These are phyloP conservation scores for Teleogryllus oceanicus DNA, from an alignment of 2,888 invertebrate species.

Conservation along the genomic window DNA sequence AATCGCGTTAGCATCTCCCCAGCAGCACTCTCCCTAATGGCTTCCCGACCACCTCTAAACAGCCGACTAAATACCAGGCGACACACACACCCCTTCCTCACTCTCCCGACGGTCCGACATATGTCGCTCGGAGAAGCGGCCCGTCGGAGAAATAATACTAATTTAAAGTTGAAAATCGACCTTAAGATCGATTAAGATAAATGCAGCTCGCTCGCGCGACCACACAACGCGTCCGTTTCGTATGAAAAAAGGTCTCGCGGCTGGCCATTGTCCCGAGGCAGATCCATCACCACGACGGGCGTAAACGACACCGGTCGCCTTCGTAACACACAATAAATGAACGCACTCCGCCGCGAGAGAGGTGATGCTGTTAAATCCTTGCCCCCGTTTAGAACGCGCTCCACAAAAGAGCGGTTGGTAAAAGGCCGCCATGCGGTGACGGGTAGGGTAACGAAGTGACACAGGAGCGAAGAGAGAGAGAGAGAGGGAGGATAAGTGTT, in stretches of 20 bases:
- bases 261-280: background rate
- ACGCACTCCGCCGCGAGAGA: background rate
- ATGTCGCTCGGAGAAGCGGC: background rate
- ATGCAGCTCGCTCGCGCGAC: background rate
- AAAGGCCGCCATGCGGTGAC: no score
- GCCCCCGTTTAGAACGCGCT: background rate
- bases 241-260: background rate
- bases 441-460: no score
- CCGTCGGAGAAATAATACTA: constrained; percentile 2
- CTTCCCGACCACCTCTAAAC: no score
- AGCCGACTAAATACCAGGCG: background rate
- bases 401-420: no score
- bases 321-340: background rate
- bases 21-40: no score
- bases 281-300: background rate
- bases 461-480: no score
- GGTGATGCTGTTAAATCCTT: background rate
- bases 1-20: no score
- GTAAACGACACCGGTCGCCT: background rate
- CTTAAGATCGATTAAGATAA: constrained; percentile 10
- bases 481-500: no score
- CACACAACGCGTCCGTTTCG: background rate
- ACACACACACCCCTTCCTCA: background rate
- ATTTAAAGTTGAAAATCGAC: constrained; percentile 1
- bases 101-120: background rate